Conservation (phyloP, 2,797 vertebrate genomes). For the Thamnophis elegans region DNA sequence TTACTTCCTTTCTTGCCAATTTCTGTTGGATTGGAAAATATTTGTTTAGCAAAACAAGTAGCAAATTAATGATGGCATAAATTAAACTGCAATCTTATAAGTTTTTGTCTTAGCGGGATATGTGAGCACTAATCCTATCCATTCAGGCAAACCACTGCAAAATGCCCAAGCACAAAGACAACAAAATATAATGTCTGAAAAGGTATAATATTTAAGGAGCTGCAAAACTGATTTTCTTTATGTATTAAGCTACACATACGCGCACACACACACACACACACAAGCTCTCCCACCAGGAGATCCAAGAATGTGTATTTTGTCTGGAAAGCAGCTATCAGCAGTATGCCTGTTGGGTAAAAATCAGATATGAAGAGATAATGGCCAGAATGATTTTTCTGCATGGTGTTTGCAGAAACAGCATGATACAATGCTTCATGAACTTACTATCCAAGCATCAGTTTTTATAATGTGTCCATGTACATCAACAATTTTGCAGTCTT, state of each 20-base stretch:
- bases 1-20: background rate
- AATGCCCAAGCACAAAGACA: background rate
- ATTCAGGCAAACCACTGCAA: background rate
- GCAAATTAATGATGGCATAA: background rate
- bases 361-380: slow-evolving; percentile 33
- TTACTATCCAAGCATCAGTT: slow-evolving; percentile 49
- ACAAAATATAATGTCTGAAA: background rate
- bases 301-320: background rate
- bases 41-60: background rate
- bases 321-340: background rate
- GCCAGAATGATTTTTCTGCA: slow-evolving; percentile 6
- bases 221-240: background rate
- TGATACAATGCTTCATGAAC: slow-evolving; percentile 40
- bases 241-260: background rate
- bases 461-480: slow-evolving; percentile 43
- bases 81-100: background rate
- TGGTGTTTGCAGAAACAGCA: slow-evolving; percentile 28
- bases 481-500: slow-evolving; percentile 50
- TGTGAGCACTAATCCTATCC: background rate
- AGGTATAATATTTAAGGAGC: background rate
- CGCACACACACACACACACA: background rate
- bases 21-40: background rate
- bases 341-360: background rate
- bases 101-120: background rate
- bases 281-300: background rate